Evolutionary conservation across 2,797 vertebrate species (phyloP).

Genomic region (Falco berigora): DNA sequence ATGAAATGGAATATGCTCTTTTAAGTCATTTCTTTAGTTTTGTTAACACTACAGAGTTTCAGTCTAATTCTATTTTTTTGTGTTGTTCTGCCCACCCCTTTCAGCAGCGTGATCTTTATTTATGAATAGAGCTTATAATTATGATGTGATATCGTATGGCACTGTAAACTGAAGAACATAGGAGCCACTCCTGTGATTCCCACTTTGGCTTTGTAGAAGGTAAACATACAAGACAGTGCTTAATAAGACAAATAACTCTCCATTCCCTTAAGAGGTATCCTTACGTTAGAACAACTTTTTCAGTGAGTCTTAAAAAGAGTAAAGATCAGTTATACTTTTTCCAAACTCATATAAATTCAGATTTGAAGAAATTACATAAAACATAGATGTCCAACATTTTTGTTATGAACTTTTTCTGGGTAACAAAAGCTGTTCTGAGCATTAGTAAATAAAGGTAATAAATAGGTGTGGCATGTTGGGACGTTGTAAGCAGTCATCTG

Average conservation of each 20-base stretch:
- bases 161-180: neutral
- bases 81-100: neutral
- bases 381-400: neutral
- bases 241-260: neutral
- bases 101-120: neutral
- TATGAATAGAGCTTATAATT: neutral
- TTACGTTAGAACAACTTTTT: neutral
- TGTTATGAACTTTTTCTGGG: neutral
- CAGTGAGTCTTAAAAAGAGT: neutral
- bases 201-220: neutral
- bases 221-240: neutral
- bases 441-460: neutral
- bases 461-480: neutral
- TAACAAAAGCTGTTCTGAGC: neutral
- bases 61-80: neutral
- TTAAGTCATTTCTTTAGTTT: neutral
- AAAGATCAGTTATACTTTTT: neutral
- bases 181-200: neutral
- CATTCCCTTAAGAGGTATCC: neutral
- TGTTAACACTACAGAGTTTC: neutral
- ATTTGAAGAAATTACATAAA: neutral
- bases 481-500: accelerated
- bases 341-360: neutral
- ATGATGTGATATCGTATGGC: neutral
- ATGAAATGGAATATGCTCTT: neutral